Base-by-base conservation (phyloP, 2,888 invertebrate species). In the Ptychoptera contaminata region DNA sequence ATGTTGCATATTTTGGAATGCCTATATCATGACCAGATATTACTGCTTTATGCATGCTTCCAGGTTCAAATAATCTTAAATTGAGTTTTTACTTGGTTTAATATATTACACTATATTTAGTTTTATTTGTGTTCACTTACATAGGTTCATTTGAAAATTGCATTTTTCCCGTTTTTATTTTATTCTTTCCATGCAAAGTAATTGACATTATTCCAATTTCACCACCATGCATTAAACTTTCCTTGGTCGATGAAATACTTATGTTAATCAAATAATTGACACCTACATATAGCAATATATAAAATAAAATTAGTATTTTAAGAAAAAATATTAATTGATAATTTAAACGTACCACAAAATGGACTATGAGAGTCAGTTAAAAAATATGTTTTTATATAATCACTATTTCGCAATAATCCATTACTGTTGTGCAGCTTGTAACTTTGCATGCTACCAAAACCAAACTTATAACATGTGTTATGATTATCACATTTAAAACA, bases 261-360 rank as follows among this genome's bases (percentile, higher is more conserved):
- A 88, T 69, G 0, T 74, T 75, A 9, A 91, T 71, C 56, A 78
- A 74, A 56, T 87, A 90, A 58, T 91, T 88, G 6, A 76, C 76
- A 54, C 77, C 88, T 87, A 64, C 2, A 71, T 70, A 44, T 48
- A 46, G 16, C 29, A 32, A 30, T 36, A 8, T 9, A 42, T 40
- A 41, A n/a, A 35, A 43, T 40, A 36, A 40, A 16, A 39, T 41
- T 35, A 31, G 23, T 45, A 40, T 23, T 37, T 45, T 45, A 15
- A 43, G 16, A 42, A 32, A 32, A 32, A 32, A 32, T n/a, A n/a
- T n/a, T n/a, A n/a, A n/a, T n/a, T n/a, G n/a, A 32, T 32, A 32
- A 23, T 46, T 40, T 30, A 42, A 51, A 68, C 67, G 73, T 76
- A 81, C 88, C 77, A 63, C 90, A 90, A 63, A 72, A 90, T 11